Conservation (phyloP, 2,888 invertebrate genomes). For the Lasioglossum zephyrum region DNA sequence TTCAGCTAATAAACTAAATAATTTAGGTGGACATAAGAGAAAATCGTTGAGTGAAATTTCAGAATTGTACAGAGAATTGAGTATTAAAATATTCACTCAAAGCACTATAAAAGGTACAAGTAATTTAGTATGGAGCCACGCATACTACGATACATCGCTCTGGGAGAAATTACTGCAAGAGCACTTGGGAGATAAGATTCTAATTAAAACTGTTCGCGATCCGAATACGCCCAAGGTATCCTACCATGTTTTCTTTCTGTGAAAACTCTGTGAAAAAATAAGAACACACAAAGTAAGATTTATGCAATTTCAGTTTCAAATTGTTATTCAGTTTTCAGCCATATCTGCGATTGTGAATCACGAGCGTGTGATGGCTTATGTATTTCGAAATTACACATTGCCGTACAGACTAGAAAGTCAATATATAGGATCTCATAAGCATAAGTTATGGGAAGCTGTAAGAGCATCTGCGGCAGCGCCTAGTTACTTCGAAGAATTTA, state of each 20-base stretch:
- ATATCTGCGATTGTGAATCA: conserved; percentile 93
- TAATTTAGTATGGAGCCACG: conserved; percentile 92
- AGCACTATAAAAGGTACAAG: conserved; percentile 89
- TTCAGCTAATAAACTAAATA: background rate
- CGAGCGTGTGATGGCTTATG: conserved; percentile 89
- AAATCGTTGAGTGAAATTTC: conserved; percentile 87
- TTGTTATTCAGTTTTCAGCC: conserved; percentile 87
- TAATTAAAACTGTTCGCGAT: conserved; percentile 87
- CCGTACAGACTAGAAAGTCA: conserved; percentile 89
- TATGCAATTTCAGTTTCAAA: background rate
- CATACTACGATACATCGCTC: conserved; percentile 93
- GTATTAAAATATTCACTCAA: conserved; percentile 88
- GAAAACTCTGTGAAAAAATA: background rate
- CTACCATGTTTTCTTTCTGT: background rate
- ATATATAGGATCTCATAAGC: conserved; percentile 89
- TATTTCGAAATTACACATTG: conserved; percentile 94
- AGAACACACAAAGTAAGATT: no score
- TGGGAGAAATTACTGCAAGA: conserved; percentile 92
- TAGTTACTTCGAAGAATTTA: conserved; percentile 94
- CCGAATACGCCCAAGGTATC: conserved; percentile 86
- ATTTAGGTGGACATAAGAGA: conserved; percentile 86
- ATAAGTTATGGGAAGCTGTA: conserved; percentile 92
- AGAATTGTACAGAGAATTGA: conserved; percentile 87
- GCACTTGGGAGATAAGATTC: conserved; percentile 87
- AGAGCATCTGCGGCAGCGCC: conserved; percentile 96